phyloP scores from a whole-genome alignment of 2,888 invertebrate species.

The Zaprionus obscuricornis region DNA sequence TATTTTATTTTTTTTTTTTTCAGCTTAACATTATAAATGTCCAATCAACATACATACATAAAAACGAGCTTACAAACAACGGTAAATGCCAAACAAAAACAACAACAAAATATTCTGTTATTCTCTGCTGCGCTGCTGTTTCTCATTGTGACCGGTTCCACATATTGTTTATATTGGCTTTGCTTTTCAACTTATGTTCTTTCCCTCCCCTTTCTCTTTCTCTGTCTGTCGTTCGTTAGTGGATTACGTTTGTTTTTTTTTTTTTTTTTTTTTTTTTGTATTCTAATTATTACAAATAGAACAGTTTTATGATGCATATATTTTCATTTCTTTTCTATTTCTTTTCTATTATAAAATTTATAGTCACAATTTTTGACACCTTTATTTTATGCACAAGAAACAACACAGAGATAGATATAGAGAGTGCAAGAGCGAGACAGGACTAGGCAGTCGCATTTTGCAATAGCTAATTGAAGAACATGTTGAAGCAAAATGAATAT shows the following conservation, averaged over 20 bases:
- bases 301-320: slow-evolving; percentile 6
- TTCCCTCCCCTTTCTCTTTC: too few species aligned
- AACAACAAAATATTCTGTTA: slow-evolving; percentile 26
- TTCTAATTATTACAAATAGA: slow-evolving; percentile 31
- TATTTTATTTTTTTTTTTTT: not conserved
- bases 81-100: too few species aligned
- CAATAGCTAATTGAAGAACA: slow-evolving; percentile 63
- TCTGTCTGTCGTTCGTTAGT: too few species aligned
- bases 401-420: not conserved
- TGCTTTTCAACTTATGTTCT: too few species aligned
- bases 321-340: slow-evolving; percentile 33
- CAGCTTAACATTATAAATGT: slow-evolving; percentile 12
- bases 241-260: slow-evolving; percentile 6
- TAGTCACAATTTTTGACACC: slow-evolving; percentile 67
- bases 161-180: too few species aligned
- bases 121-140: too few species aligned
- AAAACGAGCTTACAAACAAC: slow-evolving; percentile 21
- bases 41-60: not conserved
- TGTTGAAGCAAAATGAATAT: slow-evolving; percentile 65
- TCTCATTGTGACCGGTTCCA: slow-evolving; percentile 12
- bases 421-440: not conserved
- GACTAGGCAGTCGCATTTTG: slow-evolving; percentile 6
- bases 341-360: slow-evolving; percentile 68
- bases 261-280: slow-evolving; percentile 8
- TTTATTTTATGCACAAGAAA: slow-evolving; percentile 21